Percentiles rank a stretch among this genome's conserved stretches.
Conservation (phyloP, 2,888 invertebrate species). For the Drosophila borborema region DNA sequence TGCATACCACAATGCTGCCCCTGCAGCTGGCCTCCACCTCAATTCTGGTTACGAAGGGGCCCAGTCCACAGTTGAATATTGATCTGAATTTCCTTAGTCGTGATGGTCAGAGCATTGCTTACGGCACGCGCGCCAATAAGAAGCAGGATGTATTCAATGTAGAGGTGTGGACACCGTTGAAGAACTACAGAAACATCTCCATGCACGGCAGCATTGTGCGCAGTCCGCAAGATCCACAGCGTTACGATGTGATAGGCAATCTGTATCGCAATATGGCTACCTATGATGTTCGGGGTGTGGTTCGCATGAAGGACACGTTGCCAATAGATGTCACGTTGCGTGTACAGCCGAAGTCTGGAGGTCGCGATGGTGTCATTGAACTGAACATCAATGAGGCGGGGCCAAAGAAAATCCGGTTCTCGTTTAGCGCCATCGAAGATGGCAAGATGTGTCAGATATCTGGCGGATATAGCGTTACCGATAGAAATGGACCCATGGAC, state of each 20-base stretch:
- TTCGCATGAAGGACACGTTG: slow-evolving; percentile 83
- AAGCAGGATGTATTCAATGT: slow-evolving; percentile 82
- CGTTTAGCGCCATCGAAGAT: slow-evolving; percentile 83
- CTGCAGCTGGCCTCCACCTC: slow-evolving; percentile 78
- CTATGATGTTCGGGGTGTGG: slow-evolving; percentile 85
- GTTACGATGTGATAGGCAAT: slow-evolving; percentile 84
- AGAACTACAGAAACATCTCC: slow-evolving; percentile 83
- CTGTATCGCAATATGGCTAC: slow-evolving; percentile 85
- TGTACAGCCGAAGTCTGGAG: slow-evolving; percentile 85
- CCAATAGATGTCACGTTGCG: slow-evolving; percentile 85
- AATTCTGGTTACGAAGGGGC: slow-evolving; percentile 71
- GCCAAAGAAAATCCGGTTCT: slow-evolving; percentile 78
- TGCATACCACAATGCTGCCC: slow-evolving; percentile 83
- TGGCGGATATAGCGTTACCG: slow-evolving; percentile 83
- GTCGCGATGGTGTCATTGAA: slow-evolving; percentile 83
- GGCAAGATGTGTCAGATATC: slow-evolving; percentile 85
- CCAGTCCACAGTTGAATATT: slow-evolving; percentile 76
- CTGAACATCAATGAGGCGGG: slow-evolving; percentile 76
- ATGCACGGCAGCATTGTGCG: slow-evolving; percentile 81
- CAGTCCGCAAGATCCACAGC: slow-evolving; percentile 57
- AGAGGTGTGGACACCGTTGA: slow-evolving; percentile 84
- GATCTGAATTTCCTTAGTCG: slow-evolving; percentile 77
- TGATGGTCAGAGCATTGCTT: slow-evolving; percentile 76
- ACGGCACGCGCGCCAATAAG: slow-evolving; percentile 79
- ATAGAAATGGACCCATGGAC: slow-evolving; percentile 85